Conservation (phyloP, 2,797 vertebrate genomes). For the Syngnathus rostellatus region DNA sequence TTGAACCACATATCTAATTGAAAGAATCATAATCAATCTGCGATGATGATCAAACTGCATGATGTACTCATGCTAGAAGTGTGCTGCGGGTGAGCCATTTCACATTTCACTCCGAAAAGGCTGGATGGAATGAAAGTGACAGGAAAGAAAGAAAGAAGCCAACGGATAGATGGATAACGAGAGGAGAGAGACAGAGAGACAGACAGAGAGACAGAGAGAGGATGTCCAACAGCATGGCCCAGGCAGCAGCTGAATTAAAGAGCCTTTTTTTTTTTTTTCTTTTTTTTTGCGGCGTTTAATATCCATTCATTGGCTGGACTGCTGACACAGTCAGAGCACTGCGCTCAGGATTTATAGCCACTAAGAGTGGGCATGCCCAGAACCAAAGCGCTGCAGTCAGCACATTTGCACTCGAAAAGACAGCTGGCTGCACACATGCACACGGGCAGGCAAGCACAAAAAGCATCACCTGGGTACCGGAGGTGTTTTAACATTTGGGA, state of each 20-base stretch:
- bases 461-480: constrained; percentile 4
- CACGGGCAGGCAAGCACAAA: constrained; percentile 2
- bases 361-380: constrained; percentile 72
- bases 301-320: constrained; percentile 81
- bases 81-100: constrained; percentile 29
- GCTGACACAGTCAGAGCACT: constrained; percentile 78
- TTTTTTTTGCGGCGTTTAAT: constrained; percentile 76
- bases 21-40: constrained; percentile 44
- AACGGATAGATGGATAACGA: constrained; percentile 23
- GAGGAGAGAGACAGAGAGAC: constrained; percentile 22
- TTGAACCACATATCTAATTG: constrained; percentile 43
- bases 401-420: constrained; percentile 58
- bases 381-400: constrained; percentile 73
- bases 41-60: constrained; percentile 47
- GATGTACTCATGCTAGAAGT: constrained; percentile 19
- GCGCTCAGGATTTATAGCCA: constrained; percentile 75
- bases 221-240: constrained; percentile 39
- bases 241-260: constrained; percentile 72
- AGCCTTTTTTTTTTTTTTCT: constrained; percentile 66
- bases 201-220: constrained; percentile 33
- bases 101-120: neutral
- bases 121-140: no score
- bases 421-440: constrained; percentile 23
- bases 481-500: constrained; percentile 10
- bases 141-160: constrained; percentile 1